These are phyloP conservation scores for Temnothorax unifasciatus DNA, from an alignment of 2,888 invertebrate genomes.

Conservation along the genomic window DNA sequence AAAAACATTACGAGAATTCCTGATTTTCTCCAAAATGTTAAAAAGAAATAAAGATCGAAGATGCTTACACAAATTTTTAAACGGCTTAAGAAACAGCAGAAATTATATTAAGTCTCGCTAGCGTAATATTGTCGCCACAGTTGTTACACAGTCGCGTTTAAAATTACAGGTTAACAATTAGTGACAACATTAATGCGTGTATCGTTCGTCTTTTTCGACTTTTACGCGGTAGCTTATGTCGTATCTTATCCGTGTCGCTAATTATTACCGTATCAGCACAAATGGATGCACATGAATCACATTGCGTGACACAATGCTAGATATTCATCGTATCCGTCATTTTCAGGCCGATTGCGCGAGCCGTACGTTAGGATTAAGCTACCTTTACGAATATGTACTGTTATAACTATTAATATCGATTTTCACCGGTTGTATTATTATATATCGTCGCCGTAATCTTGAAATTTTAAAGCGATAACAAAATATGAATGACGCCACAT, in stretches of 20 bases:
- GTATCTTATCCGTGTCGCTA: background rate
- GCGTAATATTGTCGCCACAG: background rate
- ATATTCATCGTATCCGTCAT: constrained; percentile 11
- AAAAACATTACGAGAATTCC: background rate
- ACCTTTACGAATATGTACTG: background rate
- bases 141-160: constrained; percentile 5
- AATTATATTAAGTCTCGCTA: constrained; percentile 15
- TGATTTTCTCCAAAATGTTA: background rate
- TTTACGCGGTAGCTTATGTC: background rate
- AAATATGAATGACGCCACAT: background rate
- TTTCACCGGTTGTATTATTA: background rate
- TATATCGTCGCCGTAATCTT: background rate
- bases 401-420: constrained; percentile 21
- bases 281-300: background rate
- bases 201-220: background rate
- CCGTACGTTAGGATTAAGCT: constrained; percentile 9
- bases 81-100: background rate
- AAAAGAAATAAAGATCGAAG: background rate
- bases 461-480: constrained; percentile 5
- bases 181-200: background rate
- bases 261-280: constrained; percentile 5
- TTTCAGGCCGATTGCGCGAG: background rate
- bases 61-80: background rate
- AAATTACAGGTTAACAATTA: constrained; percentile 12
- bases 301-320: background rate